A percentile compares a stretch with the other conserved stretches of the same genome.
Conservation (phyloP, 2,888 invertebrate genomes). For the Hanleya hanleyi region DNA sequence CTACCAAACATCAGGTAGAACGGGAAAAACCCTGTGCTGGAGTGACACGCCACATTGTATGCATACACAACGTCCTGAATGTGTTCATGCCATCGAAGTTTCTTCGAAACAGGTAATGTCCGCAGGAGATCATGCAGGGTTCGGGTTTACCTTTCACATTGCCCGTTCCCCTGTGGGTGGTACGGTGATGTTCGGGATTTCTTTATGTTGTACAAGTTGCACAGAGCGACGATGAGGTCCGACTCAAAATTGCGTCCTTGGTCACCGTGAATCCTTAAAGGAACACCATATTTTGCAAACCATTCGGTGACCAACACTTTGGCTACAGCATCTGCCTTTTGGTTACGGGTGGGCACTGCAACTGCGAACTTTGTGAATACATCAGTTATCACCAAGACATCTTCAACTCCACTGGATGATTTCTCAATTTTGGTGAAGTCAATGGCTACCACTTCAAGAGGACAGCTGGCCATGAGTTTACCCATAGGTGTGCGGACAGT, state of each 20-base stretch:
- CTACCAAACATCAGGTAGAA: conserved; percentile 22
- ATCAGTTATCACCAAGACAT: conserved; percentile 24
- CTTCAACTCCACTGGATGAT: conserved; percentile 9
- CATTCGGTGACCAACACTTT: conserved; percentile 22
- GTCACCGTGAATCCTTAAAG: conserved; percentile 18
- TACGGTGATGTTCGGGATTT: conserved; percentile 26
- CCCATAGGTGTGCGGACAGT: conserved; percentile 6
- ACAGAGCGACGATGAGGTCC: conserved; percentile 23
- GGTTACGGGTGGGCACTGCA: conserved; percentile 19
- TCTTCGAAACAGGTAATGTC: conserved; percentile 7
- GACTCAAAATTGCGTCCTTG: conserved; percentile 24
- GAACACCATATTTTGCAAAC: conserved; percentile 31
- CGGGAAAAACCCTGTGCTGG: conserved; percentile 13
- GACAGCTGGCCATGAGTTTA: not conserved
- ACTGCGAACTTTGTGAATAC: conserved; percentile 13
- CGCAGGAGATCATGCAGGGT: conserved; percentile 24
- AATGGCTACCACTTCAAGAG: not conserved
- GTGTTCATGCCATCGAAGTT: conserved; percentile 22
- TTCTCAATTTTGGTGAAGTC: not conserved
- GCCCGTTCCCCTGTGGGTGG: conserved; percentile 20
- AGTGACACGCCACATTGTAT: conserved; percentile 15
- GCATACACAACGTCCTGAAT: conserved; percentile 11
- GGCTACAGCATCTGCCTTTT: conserved; percentile 19
- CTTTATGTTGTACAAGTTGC: conserved; percentile 23
- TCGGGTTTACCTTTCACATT: conserved; percentile 24